These are phyloP conservation scores for Stichodactyla mertensii DNA, from an alignment of 64 coral and sea anemone genomes.

Conservation along the genomic window DNA sequence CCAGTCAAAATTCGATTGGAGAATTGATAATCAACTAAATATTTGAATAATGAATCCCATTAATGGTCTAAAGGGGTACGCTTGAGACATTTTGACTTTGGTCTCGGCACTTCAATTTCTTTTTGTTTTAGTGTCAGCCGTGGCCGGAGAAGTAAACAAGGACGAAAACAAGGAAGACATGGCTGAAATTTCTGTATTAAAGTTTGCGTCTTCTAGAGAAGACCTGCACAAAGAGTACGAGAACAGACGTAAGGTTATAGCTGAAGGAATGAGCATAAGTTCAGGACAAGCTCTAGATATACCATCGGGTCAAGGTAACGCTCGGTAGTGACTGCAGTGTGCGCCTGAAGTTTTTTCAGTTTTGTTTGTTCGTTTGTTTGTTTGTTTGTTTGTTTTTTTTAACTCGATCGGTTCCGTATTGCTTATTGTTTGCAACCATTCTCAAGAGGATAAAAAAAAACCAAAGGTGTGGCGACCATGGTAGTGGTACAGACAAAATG, in stretches of 20 bases:
- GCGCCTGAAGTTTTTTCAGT: neutral
- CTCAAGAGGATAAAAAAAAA: no score
- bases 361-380: no score
- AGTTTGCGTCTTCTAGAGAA: neutral
- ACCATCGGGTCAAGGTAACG: constrained; percentile 1
- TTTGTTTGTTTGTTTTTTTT: neutral
- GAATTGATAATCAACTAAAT: no score
- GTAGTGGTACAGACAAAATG: no score
- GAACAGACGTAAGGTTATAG: neutral
- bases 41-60: no score
- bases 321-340: neutral
- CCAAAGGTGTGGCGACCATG: no score
- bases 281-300: neutral
- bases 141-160: neutral
- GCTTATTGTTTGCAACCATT: no score
- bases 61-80: no score
- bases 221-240: neutral
- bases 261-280: neutral
- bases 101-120: neutral
- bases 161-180: neutral
- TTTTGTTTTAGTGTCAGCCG: neutral
- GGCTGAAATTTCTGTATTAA: neutral
- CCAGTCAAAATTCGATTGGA: no score
- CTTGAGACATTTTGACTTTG: no score
- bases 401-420: neutral